Evolutionary conservation across 2,113 vertebrate species (phyloP).

Genomic region (Orientallactaga bullata): DNA sequence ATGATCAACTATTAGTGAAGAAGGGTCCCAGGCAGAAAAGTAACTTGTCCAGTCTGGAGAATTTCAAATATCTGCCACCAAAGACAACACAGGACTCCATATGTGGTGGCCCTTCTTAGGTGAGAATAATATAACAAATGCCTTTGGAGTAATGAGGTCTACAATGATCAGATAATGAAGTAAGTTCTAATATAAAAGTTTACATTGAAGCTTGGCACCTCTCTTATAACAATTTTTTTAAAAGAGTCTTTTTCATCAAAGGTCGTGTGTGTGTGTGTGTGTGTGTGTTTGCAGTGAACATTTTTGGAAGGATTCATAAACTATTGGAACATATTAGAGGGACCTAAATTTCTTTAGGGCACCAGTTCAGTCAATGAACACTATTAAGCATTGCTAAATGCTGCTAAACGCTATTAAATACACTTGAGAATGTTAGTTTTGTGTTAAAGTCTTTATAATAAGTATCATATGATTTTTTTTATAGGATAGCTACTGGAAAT

Average conservation of each 20-base stretch:
- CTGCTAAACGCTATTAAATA: background rate
- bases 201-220: background rate
- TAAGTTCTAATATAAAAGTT: conserved; percentile 12
- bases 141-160: background rate
- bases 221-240: background rate
- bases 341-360: background rate
- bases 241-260: background rate
- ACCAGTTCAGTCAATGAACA: background rate
- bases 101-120: background rate
- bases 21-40: background rate
- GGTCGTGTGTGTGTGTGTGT: no score
- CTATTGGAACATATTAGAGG: background rate
- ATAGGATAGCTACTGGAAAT: background rate
- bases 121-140: background rate
- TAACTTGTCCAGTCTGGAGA: background rate
- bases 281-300: background rate
- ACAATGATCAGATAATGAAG: background rate
- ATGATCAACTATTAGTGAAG: background rate
- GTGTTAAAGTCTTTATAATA: background rate
- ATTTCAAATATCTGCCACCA: background rate
- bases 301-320: conserved; percentile 32
- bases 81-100: background rate
- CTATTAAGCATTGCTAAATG: background rate
- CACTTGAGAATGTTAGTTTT: background rate
- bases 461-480: background rate